Percentiles rank a stretch among this genome's conserved stretches.
Conservation (phyloP, 2,888 invertebrate species). For the Myopa testacea region DNA sequence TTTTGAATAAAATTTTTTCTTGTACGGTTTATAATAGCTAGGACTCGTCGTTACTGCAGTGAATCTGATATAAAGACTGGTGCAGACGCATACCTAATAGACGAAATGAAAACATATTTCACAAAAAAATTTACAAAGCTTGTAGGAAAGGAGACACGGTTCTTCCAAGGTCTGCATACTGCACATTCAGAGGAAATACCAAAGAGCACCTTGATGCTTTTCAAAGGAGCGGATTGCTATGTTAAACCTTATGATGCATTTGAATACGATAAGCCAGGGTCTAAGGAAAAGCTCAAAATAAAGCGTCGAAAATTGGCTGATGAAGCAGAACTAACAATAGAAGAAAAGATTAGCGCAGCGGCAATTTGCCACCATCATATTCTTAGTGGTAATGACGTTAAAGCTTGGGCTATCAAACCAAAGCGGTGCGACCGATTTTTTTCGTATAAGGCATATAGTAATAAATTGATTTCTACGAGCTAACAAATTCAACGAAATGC, state of each 20-base stretch:
- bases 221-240: constrained; percentile 54
- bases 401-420: constrained; percentile 52
- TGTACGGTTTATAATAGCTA: constrained; percentile 19
- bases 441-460: constrained; percentile 50
- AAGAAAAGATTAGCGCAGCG: constrained; percentile 42
- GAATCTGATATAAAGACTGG: constrained; percentile 43
- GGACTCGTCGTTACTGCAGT: constrained; percentile 54
- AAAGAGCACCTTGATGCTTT: constrained; percentile 51
- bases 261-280: constrained; percentile 51
- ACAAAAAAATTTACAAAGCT: constrained; percentile 53
- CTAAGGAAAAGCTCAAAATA: constrained; percentile 52
- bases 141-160: constrained; percentile 55
- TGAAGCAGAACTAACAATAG: neutral
- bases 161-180: constrained; percentile 32
- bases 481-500: no score
- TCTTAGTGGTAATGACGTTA: constrained; percentile 50
- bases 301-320: constrained; percentile 49
- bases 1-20: neutral
- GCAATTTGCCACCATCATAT: constrained; percentile 52
- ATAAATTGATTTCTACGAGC: constrained; percentile 10
- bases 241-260: constrained; percentile 55
- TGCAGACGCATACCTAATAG: constrained; percentile 55
- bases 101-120: constrained; percentile 56
- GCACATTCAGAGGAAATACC: constrained; percentile 2
- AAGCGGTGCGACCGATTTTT: constrained; percentile 52